Evolutionary conservation across 2,888 invertebrate species (phyloP).

Genomic region (Drosophila tanythrix): DNA sequence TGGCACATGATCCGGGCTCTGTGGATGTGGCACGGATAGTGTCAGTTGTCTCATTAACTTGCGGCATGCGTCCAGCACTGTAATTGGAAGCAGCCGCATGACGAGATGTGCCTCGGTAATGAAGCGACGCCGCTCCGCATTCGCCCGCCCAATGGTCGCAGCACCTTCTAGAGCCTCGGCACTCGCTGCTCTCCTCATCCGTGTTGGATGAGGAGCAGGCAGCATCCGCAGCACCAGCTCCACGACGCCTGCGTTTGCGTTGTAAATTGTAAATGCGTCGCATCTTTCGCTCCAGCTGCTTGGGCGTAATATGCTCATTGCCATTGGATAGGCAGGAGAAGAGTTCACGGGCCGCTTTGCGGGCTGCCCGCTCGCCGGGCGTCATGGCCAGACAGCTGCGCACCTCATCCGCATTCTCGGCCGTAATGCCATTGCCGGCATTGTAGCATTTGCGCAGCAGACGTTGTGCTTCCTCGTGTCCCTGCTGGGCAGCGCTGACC

Average conservation of each 20-base stretch:
- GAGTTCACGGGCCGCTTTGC: slow-evolving; percentile 94
- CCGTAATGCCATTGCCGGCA: slow-evolving; percentile 90
- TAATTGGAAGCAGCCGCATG: slow-evolving; percentile 92
- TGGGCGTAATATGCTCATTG: slow-evolving; percentile 94
- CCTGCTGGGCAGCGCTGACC: slow-evolving; percentile 96
- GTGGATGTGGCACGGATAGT: slow-evolving; percentile 88
- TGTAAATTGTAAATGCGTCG: slow-evolving; percentile 87
- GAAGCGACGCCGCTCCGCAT: slow-evolving; percentile 82
- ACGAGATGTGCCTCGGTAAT: slow-evolving; percentile 92
- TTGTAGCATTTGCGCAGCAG: slow-evolving; percentile 87
- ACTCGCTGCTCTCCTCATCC: slow-evolving; percentile 71
- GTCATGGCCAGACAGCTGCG: slow-evolving; percentile 92
- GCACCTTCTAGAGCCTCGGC: slow-evolving; percentile 73
- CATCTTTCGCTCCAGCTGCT: slow-evolving; percentile 91
- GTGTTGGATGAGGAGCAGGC: slow-evolving; percentile 66
- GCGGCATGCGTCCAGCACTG: slow-evolving; percentile 91
- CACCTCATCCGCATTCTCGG: slow-evolving; percentile 90
- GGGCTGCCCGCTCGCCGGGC: slow-evolving; percentile 93
- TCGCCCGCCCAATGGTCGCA: slow-evolving; percentile 51
- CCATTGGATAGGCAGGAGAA: slow-evolving; percentile 95
- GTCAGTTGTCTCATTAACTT: slow-evolving; percentile 89
- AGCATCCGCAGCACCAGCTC: slow-evolving; percentile 48
- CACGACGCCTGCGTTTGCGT: slow-evolving; percentile 79
- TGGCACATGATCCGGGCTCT: slow-evolving; percentile 90
- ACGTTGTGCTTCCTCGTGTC: slow-evolving; percentile 93